Percentiles rank a stretch among this genome's conserved stretches.
Conservation (phyloP, 1,140 invertebrate genomes). For the Nasonia giraulti region DNA sequence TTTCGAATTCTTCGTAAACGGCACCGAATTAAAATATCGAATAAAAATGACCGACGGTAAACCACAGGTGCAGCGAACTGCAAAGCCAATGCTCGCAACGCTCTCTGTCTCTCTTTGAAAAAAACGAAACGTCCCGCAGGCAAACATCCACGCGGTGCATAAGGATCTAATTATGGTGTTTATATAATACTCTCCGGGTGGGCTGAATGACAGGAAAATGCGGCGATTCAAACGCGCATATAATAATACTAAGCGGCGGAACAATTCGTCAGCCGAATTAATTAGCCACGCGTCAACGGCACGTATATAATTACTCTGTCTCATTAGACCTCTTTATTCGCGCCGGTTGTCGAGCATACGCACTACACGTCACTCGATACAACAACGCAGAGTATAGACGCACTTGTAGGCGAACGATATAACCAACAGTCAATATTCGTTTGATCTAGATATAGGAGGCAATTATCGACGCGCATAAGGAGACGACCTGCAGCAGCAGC, state of each 20-base stretch:
- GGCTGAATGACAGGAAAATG: neutral
- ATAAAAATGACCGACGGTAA: too few relatives aligned
- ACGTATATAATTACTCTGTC: neutral
- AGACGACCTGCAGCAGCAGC: neutral
- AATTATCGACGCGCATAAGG: slow-evolving; percentile 14
- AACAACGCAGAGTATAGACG: too few relatives aligned
- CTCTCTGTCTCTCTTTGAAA: too few relatives aligned
- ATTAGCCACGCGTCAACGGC: neutral
- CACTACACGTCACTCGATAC: neutral
- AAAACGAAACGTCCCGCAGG: too few relatives aligned
- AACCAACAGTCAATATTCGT: slow-evolving; percentile 27
- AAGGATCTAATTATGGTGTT: neutral
- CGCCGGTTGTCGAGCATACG: neutral
- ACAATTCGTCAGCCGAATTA: neutral
- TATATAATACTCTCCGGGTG: neutral
- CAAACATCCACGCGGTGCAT: neutral
- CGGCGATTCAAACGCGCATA: neutral
- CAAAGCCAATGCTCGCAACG: too few relatives aligned
- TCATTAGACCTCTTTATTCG: neutral
- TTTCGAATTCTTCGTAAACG: too few relatives aligned
- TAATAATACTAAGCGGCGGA: neutral
- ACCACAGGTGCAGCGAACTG: too few relatives aligned
- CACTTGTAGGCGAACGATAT: neutral
- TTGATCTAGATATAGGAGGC: slow-evolving; percentile 13
- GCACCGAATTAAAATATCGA: too few relatives aligned